Conservation (phyloP, 2,888 invertebrate genomes). For the Neoitamus cyanurus region DNA sequence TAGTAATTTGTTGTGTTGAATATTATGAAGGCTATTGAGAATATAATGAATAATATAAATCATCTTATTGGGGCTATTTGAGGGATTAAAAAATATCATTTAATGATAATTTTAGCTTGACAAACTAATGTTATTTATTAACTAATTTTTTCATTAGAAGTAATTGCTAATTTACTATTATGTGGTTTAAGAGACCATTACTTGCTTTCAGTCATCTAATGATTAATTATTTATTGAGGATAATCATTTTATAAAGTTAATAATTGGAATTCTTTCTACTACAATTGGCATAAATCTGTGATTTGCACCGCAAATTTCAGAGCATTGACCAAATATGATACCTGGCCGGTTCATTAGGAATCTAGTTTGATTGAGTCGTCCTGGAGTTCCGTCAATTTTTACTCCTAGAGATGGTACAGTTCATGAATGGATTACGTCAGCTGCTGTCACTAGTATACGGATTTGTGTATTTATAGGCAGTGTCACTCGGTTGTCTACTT, state of each 20-base stretch:
- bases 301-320: slow-evolving; percentile 84
- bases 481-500: slow-evolving; percentile 73
- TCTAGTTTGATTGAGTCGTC: slow-evolving; percentile 74
- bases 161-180: slow-evolving; percentile 73
- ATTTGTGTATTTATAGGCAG: slow-evolving; percentile 73
- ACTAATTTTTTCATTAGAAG: slow-evolving; percentile 72
- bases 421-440: slow-evolving; percentile 77
- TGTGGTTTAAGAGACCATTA: slow-evolving; percentile 77
- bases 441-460: slow-evolving; percentile 72
- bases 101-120: slow-evolving; percentile 74
- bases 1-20: slow-evolving; percentile 70
- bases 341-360: slow-evolving; percentile 74
- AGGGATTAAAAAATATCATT: slow-evolving; percentile 74
- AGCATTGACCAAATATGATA: slow-evolving; percentile 80
- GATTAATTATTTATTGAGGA: slow-evolving; percentile 65
- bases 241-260: slow-evolving; percentile 72
- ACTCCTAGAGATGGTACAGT: slow-evolving; percentile 72
- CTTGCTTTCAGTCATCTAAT: slow-evolving; percentile 78
- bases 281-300: slow-evolving; percentile 84
- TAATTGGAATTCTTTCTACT: slow-evolving; percentile 70
- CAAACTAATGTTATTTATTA: slow-evolving; percentile 72
- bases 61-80: slow-evolving; percentile 76
- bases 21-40: slow-evolving; percentile 66
- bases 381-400: slow-evolving; percentile 75
- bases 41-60: slow-evolving; percentile 65